These are phyloP conservation scores for Paralinhomoeus sp. DNA, from an alignment of 2,888 invertebrate genomes.

Conservation along the genomic window DNA sequence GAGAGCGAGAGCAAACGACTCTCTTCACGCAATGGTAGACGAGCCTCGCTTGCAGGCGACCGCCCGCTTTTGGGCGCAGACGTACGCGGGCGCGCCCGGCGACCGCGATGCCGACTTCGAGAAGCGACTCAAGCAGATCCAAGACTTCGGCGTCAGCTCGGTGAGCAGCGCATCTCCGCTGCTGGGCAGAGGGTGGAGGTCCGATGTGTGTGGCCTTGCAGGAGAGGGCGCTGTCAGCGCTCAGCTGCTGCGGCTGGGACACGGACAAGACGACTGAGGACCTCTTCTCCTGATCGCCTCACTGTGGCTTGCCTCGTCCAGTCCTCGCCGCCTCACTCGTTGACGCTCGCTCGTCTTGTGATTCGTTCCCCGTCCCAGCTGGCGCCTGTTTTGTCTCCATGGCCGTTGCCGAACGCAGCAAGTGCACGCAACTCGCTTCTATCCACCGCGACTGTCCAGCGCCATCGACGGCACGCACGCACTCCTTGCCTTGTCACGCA, in stretches of 20 bases:
- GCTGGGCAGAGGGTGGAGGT: background rate
- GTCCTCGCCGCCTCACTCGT: no score
- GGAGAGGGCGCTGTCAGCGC: slow-evolving; percentile 14
- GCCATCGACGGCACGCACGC: no score
- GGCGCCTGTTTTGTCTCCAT: no score
- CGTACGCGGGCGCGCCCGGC: slow-evolving; percentile 63
- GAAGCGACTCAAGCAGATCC: slow-evolving; percentile 59
- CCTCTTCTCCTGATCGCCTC: slow-evolving; percentile 12
- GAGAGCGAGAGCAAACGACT: background rate
- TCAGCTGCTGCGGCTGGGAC: slow-evolving; percentile 17
- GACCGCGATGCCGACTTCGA: slow-evolving; percentile 50
- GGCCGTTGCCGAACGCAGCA: no score
- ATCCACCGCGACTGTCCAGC: no score
- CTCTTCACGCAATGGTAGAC: no score
- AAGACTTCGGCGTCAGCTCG: slow-evolving; percentile 81
- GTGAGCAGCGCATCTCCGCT: slow-evolving; percentile 19
- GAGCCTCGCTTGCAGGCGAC: slow-evolving; percentile 40
- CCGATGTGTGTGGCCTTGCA: slow-evolving; percentile 4
- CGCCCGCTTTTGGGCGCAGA: slow-evolving; percentile 82
- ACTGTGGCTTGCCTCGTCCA: no score
- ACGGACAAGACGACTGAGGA: slow-evolving; percentile 14
- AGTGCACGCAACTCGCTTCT: no score
- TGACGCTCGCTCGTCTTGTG: no score
- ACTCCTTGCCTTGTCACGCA: no score
- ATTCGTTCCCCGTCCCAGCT: no score